Conservation (phyloP, 2,888 invertebrate genomes). For the Anthophora plumipes region DNA sequence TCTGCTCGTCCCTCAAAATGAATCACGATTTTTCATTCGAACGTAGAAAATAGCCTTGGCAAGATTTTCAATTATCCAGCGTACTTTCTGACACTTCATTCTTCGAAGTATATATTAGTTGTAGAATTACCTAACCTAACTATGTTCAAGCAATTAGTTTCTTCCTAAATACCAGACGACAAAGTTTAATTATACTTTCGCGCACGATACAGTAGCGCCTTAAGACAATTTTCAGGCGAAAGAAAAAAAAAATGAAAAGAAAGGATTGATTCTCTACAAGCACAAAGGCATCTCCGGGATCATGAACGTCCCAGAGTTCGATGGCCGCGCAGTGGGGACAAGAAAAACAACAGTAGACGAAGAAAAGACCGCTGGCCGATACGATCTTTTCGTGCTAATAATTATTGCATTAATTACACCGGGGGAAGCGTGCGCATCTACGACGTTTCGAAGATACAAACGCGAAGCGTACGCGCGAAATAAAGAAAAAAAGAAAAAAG, state of each 20-base stretch:
- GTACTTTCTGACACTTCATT: no score
- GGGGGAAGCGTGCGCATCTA: conserved; percentile 61
- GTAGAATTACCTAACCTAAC: no score
- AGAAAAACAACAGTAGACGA: conserved; percentile 75
- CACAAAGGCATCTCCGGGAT: conserved; percentile 40
- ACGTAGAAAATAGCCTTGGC: neutral
- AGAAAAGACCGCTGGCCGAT: conserved; percentile 75
- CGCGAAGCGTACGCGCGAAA: conserved; percentile 38
- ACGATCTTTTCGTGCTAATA: conserved; percentile 82
- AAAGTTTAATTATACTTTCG: no score
- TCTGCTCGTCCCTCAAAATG: neutral
- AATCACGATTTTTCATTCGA: no score
- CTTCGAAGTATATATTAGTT: no score
- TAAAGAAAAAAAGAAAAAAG: conserved; percentile 8
- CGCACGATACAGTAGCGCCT: no score
- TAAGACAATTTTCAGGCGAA: no score
- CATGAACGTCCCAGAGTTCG: conserved; percentile 63
- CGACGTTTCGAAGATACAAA: conserved; percentile 62
- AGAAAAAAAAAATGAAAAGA: neutral
- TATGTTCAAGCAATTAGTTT: no score
- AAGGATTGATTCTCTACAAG: conserved; percentile 20
- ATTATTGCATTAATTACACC: conserved; percentile 81
- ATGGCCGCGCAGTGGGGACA: conserved; percentile 70
- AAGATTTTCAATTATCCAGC: neutral
- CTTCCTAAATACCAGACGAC: no score